phyloP scores from a whole-genome alignment of 2,797 vertebrate species.

The Cichlasoma orientale region DNA sequence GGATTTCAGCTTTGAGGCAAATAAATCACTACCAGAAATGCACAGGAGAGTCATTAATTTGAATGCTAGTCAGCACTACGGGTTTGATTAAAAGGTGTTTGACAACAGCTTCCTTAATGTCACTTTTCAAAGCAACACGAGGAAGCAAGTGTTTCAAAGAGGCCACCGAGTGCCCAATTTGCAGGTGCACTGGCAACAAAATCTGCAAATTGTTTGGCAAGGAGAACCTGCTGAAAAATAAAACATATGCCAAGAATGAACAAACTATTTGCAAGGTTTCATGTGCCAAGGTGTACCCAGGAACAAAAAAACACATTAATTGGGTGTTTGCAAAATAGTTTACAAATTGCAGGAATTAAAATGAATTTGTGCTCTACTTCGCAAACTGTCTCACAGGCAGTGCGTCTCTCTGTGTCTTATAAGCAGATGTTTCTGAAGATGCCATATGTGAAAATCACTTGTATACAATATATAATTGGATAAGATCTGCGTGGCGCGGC shows the following conservation, averaged over 20 bases:
- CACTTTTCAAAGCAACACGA: slow-evolving; percentile 40
- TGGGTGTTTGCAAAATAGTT: slow-evolving; percentile 12
- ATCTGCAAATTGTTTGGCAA: slow-evolving; percentile 37
- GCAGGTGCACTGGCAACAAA: slow-evolving; percentile 26
- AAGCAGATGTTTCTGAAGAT: slow-evolving; percentile 18
- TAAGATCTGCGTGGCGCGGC: neutral
- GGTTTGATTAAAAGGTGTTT: slow-evolving; percentile 37
- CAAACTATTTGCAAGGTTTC: slow-evolving; percentile 14
- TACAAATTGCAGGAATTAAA: slow-evolving; percentile 12
- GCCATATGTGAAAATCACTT: slow-evolving; percentile 27
- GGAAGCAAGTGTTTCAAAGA: slow-evolving; percentile 22
- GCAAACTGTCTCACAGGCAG: neutral
- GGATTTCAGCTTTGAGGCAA: slow-evolving; percentile 34
- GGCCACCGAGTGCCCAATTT: slow-evolving; percentile 18
- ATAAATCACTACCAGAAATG: slow-evolving; percentile 35
- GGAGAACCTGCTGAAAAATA: neutral
- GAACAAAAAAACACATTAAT: neutral
- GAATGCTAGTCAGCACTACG: slow-evolving; percentile 9
- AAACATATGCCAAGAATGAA: slow-evolving; percentile 33
- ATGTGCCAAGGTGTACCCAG: slow-evolving; percentile 3
- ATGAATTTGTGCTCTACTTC: neutral
- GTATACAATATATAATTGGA: neutral
- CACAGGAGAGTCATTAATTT: slow-evolving; percentile 35
- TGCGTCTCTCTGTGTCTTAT: neutral
- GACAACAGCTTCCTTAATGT: slow-evolving; percentile 35